A percentile compares a stretch with the other conserved stretches of the same genome.
Conservation (phyloP, 1,140 invertebrate genomes). For the Neodiprion fabricii region DNA sequence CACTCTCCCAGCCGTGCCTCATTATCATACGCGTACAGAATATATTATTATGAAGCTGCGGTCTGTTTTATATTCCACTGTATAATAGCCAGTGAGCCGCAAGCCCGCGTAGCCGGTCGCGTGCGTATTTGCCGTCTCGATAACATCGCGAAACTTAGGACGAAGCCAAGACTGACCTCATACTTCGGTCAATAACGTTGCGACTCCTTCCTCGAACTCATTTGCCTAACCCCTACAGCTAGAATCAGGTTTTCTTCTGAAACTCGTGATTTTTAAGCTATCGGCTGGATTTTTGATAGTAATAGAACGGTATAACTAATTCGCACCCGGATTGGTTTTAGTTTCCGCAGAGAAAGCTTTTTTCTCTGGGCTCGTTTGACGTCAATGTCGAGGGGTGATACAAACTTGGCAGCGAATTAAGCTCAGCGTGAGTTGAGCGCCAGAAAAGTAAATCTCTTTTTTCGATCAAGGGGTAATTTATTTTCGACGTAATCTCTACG, state of each 20-base stretch:
- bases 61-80: background rate
- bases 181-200: background rate
- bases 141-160: background rate
- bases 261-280: too few species aligned
- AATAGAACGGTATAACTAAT: too few species aligned
- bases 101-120: background rate
- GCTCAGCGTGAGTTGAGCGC: background rate
- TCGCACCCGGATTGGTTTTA: too few species aligned
- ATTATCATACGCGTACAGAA: slow-evolving; percentile 4
- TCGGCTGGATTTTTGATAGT: too few species aligned
- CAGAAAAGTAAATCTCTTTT: background rate
- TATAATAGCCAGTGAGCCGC: background rate
- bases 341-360: too few species aligned
- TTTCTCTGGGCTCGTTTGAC: background rate
- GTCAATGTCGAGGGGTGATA: background rate
- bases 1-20: background rate
- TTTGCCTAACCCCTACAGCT: too few species aligned
- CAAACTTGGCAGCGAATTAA: background rate
- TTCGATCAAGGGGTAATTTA: slow-evolving; percentile 2
- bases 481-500: background rate
- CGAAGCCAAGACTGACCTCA: background rate
- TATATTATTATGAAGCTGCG: background rate
- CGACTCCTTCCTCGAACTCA: background rate
- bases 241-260: too few species aligned
- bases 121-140: background rate